phyloP scores from a whole-genome alignment of 2,888 invertebrate genomes.

The Cantharis rufa region DNA sequence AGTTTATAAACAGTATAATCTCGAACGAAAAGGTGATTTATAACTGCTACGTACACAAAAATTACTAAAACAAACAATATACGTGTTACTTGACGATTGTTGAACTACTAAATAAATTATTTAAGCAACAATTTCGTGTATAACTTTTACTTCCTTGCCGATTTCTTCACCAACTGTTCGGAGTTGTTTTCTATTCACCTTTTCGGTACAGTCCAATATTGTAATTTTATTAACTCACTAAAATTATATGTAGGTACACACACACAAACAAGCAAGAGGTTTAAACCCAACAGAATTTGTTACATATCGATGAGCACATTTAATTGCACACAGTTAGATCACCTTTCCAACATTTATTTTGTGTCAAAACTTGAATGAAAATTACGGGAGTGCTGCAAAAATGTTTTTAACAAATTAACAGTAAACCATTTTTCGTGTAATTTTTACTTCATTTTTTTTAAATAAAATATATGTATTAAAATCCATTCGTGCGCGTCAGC shows the following conservation, averaged over 20 bases:
- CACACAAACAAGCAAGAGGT: neutral
- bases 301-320: constrained; percentile 20
- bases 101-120: neutral
- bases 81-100: neutral
- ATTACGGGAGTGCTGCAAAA: neutral
- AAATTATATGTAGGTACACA: neutral
- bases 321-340: constrained; percentile 21
- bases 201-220: neutral
- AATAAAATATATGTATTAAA: no score
- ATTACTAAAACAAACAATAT: neutral
- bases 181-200: neutral
- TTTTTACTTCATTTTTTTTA: no score
- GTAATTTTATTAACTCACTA: neutral
- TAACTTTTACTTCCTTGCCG: constrained; percentile 10
- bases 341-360: neutral
- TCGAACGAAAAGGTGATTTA: neutral
- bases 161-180: neutral
- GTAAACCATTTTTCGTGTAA: no score
- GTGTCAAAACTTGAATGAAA: neutral
- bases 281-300: neutral
- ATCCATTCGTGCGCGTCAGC: no score
- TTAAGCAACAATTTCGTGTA: neutral
- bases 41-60: constrained; percentile 1
- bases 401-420: neutral
- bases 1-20: neutral